Base-by-base conservation (phyloP, 2,797 vertebrate genomes). In the Caiman crocodilus region DNA sequence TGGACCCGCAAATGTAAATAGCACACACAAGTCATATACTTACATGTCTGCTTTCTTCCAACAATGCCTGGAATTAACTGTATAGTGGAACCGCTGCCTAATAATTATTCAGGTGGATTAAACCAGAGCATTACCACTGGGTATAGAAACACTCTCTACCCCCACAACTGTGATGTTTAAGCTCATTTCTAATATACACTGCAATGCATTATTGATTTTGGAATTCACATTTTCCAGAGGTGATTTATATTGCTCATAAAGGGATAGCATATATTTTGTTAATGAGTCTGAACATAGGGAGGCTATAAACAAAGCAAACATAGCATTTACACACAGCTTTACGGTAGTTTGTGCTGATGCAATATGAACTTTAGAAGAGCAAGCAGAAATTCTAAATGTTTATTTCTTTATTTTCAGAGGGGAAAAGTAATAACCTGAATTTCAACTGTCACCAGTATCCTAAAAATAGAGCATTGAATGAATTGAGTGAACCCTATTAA, bases 41-140 rank as follows among this genome's bases (percentile, higher is more conserved):
- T 15, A 61, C 13, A 5, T 0, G 35, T 1, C 25, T 25, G 0
- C 3, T 0, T 1, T 20, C 3, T 18, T 77, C 16, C 32, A 2
- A 59, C 0, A 25, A 18, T 6, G 15, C 42, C 50, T 1, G 5
- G 2, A 18, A 1, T 9, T 0, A 12, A 50, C 3, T 11, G 56
- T 2, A 14, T 0, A 55, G 71, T 4, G 8, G 2, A 59, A 50
- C 3, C 14, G 76, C 28, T 6, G 71, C 42, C 26, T 0, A 15
- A 4, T 7, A 17, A 28, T 0, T 2, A 2, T 75, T 57, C 60
- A 7, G 75, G 56, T 16, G 4, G 65, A 11, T 20, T 50, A 50
- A 7, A 50, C 42, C 10, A 30, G 28, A 10, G 63, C 21, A 30
- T 26, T n/a, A 65, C 14, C 1, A 1, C 26, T 1, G 50, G 0